Evolutionary conservation across 1,140 invertebrate species (phyloP).

Genomic region (Leucophenga varia): DNA sequence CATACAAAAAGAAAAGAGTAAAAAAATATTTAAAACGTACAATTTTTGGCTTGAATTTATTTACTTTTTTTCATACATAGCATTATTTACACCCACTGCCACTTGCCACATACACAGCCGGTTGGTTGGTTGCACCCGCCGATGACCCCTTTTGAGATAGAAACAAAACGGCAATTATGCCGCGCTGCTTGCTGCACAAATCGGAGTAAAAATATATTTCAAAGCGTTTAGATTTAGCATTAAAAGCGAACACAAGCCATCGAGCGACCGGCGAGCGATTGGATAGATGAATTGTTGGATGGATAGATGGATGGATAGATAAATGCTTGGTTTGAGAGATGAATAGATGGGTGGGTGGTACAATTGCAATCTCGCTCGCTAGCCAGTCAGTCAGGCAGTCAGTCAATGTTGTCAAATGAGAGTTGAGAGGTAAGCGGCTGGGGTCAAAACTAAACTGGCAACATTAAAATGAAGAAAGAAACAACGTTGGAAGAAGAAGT

Average conservation of each 20-base stretch:
- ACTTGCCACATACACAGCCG: conserved; percentile 9
- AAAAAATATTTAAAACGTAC: conserved; percentile 26
- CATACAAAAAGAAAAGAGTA: conserved; percentile 11
- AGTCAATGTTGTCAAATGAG: no score
- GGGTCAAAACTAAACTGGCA: conserved; percentile 7
- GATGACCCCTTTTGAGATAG: no score
- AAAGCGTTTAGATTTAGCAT: conserved; percentile 47
- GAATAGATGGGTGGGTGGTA: not conserved
- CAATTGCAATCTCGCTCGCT: no score
- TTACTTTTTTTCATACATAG: not conserved
- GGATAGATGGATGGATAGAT: conserved; percentile 35
- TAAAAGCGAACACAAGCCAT: conserved; percentile 10
- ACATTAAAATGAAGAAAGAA: not conserved
- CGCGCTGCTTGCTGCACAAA: conserved; percentile 47
- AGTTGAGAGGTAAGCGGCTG: conserved; percentile 10
- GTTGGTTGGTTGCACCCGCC: no score
- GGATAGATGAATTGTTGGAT: conserved; percentile 23
- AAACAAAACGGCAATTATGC: conserved; percentile 51
- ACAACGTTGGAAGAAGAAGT: not conserved
- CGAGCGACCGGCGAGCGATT: conserved; percentile 9
- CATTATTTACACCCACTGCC: conserved; percentile 1
- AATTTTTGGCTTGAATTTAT: conserved; percentile 27
- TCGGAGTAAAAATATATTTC: conserved; percentile 30
- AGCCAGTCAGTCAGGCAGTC: no score
- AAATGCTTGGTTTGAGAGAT: conserved; percentile 8